Conservation (phyloP, 2,888 invertebrate genomes). For the Euplexia lucipara region DNA sequence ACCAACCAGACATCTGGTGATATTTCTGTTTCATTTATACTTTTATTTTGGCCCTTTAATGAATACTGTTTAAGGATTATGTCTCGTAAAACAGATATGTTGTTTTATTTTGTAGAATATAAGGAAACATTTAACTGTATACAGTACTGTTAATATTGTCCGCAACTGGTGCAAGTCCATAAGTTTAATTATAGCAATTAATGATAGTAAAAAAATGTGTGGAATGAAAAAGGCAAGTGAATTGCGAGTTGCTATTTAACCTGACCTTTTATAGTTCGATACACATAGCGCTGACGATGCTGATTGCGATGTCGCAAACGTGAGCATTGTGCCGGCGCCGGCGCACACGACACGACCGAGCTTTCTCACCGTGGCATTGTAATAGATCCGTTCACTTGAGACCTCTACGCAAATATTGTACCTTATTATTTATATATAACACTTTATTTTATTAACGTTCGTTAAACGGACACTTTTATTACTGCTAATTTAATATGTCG, state of each 20-base stretch:
- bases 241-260: slow-evolving; percentile 62
- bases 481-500: slow-evolving; percentile 12
- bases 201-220: slow-evolving; percentile 61
- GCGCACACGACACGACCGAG: slow-evolving; percentile 72
- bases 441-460: slow-evolving; percentile 45
- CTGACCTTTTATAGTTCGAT: slow-evolving; percentile 79
- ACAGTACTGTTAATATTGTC: slow-evolving; percentile 31
- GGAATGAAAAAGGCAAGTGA: slow-evolving; percentile 67
- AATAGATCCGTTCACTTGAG: slow-evolving; percentile 82
- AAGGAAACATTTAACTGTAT: slow-evolving; percentile 28
- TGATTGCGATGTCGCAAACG: slow-evolving; percentile 82
- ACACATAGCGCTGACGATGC: slow-evolving; percentile 72
- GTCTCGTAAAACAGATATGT: slow-evolving; percentile 19
- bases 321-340: slow-evolving; percentile 73
- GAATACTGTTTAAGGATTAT: slow-evolving; percentile 34
- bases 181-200: slow-evolving; percentile 60
- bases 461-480: slow-evolving; percentile 35
- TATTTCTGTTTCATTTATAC: slow-evolving; percentile 19
- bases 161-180: slow-evolving; percentile 38
- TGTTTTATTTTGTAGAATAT: slow-evolving; percentile 24
- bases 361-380: slow-evolving; percentile 86
- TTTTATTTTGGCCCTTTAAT: slow-evolving; percentile 36
- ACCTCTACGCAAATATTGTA: slow-evolving; percentile 76
- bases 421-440: slow-evolving; percentile 55
- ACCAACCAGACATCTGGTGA: slow-evolving; percentile 24